Base-by-base conservation (phyloP, 2,888 invertebrate species). In the Lycophotia porphyrea region DNA sequence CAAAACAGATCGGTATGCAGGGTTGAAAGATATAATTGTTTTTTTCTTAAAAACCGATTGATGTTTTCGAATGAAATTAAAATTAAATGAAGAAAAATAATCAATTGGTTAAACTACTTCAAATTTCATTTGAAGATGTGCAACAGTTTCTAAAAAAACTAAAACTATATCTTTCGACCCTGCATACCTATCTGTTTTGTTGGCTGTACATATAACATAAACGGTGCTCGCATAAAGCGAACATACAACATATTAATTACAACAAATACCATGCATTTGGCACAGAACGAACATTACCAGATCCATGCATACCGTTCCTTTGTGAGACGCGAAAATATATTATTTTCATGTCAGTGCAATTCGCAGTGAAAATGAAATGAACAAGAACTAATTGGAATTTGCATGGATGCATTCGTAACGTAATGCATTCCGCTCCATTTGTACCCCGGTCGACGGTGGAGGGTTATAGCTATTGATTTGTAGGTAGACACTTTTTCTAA, bases 311-410 rank as follows among this genome's bases (percentile, higher is more conserved):
- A 34, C 31, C 39, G 47, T 70, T 70, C 69, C 63, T 74, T 83
- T 84, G 81, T 74, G 77, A 66, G 71, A 69, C 55, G 64, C 34
- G 84, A 55, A 67, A 77, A 81, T 78, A 78, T 75, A 86, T 82
- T 81, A 80, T 78, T 72, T 76, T 76, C 65, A 68, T 72, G 78
- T 68, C 73, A 69, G 52, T 72, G 66, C 66, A 70, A 84, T 84
- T 82, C 80, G 79, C 66, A 75, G 74, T 68, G 34, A 66, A 82
- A 85, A 86, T 87, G 86, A 87, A 84, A 87, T 84, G 81, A 86
- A 84, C 84, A 82, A 78, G 77, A 84, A 88, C 76, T 87, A 85
- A 88, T 87, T 86, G 81, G 75, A 81, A 80, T 88, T 82, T 85
- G 85, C 85, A 84, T 86, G 84, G 49, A 88, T 85, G 77, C 83